Evolutionary conservation across 2,888 invertebrate species (phyloP).

Genomic region (Drosophila differens): DNA sequence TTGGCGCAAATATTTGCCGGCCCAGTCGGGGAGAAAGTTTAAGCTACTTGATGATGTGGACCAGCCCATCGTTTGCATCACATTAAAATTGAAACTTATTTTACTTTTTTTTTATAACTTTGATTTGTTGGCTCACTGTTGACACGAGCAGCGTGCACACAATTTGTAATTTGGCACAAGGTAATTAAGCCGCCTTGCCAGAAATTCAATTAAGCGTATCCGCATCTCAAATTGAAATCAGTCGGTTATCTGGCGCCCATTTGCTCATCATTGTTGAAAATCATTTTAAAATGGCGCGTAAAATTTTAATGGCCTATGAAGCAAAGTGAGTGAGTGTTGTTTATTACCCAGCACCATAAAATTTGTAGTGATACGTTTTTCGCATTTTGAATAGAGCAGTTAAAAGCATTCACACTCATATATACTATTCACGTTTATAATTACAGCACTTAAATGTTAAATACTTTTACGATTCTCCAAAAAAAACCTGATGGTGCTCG

Average conservation of each 20-base stretch:
- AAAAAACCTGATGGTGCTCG: not conserved
- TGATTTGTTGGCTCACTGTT: slow-evolving; percentile 43
- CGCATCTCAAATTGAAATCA: slow-evolving; percentile 76
- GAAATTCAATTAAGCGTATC: slow-evolving; percentile 73
- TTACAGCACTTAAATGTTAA: slow-evolving; percentile 19
- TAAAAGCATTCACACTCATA: slow-evolving; percentile 8
- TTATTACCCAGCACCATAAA: slow-evolving; percentile 63
- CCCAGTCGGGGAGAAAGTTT: not conserved
- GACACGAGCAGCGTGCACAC: slow-evolving; percentile 28
- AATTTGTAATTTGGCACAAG: slow-evolving; percentile 62
- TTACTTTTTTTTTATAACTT: slow-evolving; percentile 33
- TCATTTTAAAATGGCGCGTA: slow-evolving; percentile 76
- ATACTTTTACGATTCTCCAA: not conserved
- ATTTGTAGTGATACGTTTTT: slow-evolving; percentile 55
- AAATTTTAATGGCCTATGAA: slow-evolving; percentile 71
- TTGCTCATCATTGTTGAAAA: slow-evolving; percentile 75
- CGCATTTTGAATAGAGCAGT: slow-evolving; percentile 41
- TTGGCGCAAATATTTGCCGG: slow-evolving; percentile 73
- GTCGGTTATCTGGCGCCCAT: slow-evolving; percentile 62
- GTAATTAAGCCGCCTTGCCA: slow-evolving; percentile 66
- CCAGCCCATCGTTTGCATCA: slow-evolving; percentile 44
- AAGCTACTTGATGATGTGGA: slow-evolving; percentile 58
- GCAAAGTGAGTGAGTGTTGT: slow-evolving; percentile 46
- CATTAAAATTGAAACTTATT: slow-evolving; percentile 57
- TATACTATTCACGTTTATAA: slow-evolving; percentile 34